A percentile compares a stretch with the other conserved stretches of the same genome.
These are phyloP conservation scores for Drosophila mulleri DNA, from an alignment of 2,888 invertebrate species.

Conservation along the genomic window DNA sequence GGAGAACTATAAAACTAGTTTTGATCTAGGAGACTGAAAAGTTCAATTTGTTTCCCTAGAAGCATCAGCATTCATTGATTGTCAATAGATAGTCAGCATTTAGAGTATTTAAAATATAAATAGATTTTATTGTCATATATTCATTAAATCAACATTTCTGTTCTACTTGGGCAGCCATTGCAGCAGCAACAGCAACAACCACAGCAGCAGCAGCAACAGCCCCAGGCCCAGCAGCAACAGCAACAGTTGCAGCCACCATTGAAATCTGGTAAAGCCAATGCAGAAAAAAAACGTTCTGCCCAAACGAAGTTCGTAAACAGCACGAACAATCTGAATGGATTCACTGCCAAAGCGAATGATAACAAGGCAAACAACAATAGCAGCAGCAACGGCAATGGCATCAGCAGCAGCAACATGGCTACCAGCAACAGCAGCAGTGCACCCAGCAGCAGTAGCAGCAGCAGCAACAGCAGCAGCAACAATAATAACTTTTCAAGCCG, in stretches of 20 bases:
- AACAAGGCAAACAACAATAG: constrained; percentile 25
- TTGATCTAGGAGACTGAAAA: too few species aligned
- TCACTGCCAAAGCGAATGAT: constrained; percentile 31
- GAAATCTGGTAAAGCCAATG: constrained; percentile 39
- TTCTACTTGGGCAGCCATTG: background rate
- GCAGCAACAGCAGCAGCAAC: constrained; percentile 17
- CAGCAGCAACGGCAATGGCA: constrained; percentile 9
- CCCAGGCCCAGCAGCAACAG: constrained; percentile 22
- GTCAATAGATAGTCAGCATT: too few species aligned
- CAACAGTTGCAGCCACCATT: constrained; percentile 29
- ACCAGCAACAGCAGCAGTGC: constrained; percentile 22
- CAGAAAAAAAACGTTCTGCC: constrained; percentile 62
- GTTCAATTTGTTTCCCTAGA: too few species aligned
- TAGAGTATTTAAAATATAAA: too few species aligned
- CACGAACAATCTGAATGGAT: constrained; percentile 39
- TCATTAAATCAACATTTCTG: background rate
- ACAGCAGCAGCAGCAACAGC: constrained; percentile 17
- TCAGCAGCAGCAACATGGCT: constrained; percentile 3
- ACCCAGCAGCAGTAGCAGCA: constrained; percentile 31
- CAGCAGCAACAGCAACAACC: background rate
- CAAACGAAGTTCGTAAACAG: constrained; percentile 43
- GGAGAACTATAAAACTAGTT: too few species aligned
- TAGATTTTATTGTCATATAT: too few species aligned
- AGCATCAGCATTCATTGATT: too few species aligned
- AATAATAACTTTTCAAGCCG: constrained; percentile 44